Conservation (phyloP, 2,113 vertebrate species). For the Anhinga anhinga region DNA sequence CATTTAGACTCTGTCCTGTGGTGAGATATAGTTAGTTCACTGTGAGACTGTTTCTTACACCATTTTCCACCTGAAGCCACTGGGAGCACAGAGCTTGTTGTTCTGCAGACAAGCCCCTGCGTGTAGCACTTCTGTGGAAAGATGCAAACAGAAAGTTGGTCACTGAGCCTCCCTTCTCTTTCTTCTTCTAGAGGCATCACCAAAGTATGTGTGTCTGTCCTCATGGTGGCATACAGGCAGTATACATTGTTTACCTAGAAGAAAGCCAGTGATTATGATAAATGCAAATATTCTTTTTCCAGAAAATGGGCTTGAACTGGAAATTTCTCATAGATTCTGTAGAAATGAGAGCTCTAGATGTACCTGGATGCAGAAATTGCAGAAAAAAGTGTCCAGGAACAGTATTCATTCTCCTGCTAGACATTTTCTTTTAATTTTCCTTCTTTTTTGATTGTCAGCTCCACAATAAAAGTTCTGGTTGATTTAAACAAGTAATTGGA, state of each 20-base stretch:
- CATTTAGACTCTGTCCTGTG: not conserved
- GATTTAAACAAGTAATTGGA: not conserved
- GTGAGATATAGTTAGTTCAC: not conserved
- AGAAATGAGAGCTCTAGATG: not conserved
- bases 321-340: not conserved
- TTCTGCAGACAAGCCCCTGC: not conserved
- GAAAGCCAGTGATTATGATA: not conserved
- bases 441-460: not conserved
- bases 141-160: not conserved
- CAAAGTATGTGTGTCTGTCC: not conserved
- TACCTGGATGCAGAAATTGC: not conserved
- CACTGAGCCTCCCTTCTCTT: not conserved
- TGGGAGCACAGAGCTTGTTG: accelerated
- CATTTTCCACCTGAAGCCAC: not conserved
- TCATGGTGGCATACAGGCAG: not conserved
- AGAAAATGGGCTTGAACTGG: not conserved
- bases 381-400: accelerated
- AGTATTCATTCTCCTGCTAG: not conserved
- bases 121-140: not conserved
- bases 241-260: not conserved
- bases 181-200: not conserved
- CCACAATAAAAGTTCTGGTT: not conserved
- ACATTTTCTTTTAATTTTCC: not conserved
- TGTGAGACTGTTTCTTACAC: not conserved
- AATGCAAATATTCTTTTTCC: not conserved